phyloP scores from a whole-genome alignment of 2,113 vertebrate species.

The Columba livia region DNA sequence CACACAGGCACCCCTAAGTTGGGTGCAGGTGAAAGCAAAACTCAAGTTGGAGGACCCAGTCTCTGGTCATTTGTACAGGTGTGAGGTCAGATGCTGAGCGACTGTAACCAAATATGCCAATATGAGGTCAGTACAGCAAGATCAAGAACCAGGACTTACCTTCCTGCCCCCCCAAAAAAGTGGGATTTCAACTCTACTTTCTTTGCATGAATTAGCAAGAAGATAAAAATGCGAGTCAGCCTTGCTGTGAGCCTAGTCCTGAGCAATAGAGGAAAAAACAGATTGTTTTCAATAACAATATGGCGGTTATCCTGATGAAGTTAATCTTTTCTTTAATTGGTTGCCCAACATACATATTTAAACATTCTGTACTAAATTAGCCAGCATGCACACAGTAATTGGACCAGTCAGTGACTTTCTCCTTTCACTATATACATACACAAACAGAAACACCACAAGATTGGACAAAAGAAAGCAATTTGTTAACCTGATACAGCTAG shows the following conservation, averaged over 20 bases:
- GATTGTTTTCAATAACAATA: conserved; percentile 20
- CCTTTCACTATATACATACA: conserved; percentile 57
- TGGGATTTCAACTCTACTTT: not conserved
- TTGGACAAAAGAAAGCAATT: conserved; percentile 58
- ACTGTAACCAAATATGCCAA: not conserved
- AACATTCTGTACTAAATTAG: conserved; percentile 56
- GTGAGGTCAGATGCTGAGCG: not conserved
- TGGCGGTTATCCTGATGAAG: conserved; percentile 31
- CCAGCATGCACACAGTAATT: conserved; percentile 46
- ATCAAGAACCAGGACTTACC: not conserved
- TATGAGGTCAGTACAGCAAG: not conserved
- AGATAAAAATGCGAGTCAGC: conserved; percentile 10
- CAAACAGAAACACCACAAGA: conserved; percentile 53
- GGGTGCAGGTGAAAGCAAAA: not conserved
- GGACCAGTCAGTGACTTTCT: conserved; percentile 46
- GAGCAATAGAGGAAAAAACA: not conserved
- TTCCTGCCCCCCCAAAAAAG: not conserved
- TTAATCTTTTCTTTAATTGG: conserved; percentile 63
- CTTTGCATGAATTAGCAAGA: not conserved
- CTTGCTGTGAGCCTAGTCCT: conserved; percentile 24
- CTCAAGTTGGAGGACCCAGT: not conserved
- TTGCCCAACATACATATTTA: conserved; percentile 49
- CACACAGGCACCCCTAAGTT: not conserved
- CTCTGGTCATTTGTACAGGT: not conserved
- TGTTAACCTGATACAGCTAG: conserved; percentile 51